These are phyloP conservation scores for Myodes glareolus DNA, from an alignment of 2,113 vertebrate genomes.

Conservation along the genomic window DNA sequence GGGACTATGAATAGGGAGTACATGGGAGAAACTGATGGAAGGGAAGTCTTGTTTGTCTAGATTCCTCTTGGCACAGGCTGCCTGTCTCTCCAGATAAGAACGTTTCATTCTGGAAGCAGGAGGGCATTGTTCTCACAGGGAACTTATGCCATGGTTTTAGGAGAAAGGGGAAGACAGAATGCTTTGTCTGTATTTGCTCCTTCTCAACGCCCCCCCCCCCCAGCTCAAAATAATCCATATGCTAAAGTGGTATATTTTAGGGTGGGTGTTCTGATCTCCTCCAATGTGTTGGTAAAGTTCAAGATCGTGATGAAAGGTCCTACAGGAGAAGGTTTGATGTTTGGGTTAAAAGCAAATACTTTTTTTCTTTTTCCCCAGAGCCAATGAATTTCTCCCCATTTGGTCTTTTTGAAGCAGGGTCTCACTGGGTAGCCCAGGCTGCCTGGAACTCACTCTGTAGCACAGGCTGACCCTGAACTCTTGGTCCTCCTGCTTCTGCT, in stretches of 20 bases:
- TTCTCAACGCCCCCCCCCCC: too few relatives aligned
- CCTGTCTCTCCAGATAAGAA: background rate
- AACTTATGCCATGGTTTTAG: background rate
- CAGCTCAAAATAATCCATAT: background rate
- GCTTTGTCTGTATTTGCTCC: too few relatives aligned
- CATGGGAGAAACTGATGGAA: background rate
- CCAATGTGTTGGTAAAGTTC: conserved; percentile 31
- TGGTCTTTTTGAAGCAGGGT: background rate
- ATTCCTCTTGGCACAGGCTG: background rate
- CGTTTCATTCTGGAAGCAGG: background rate
- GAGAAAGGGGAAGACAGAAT: background rate
- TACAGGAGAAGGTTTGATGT: background rate
- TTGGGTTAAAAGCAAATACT: background rate
- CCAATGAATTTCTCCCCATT: background rate
- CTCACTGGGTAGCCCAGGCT: background rate
- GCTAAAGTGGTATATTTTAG: too few relatives aligned
- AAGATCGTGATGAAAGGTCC: background rate
- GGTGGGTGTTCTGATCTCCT: background rate
- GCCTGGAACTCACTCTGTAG: background rate
- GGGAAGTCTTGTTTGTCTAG: background rate
- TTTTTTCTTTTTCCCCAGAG: background rate
- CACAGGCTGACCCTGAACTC: background rate
- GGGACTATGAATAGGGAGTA: background rate
- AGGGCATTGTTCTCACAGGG: background rate
- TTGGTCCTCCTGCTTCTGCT: background rate